A percentile compares a stretch with the other conserved stretches of the same genome.
These are phyloP conservation scores for Diachasmimorpha longicaudata DNA, from an alignment of 1,140 invertebrate species.

Conservation along the genomic window DNA sequence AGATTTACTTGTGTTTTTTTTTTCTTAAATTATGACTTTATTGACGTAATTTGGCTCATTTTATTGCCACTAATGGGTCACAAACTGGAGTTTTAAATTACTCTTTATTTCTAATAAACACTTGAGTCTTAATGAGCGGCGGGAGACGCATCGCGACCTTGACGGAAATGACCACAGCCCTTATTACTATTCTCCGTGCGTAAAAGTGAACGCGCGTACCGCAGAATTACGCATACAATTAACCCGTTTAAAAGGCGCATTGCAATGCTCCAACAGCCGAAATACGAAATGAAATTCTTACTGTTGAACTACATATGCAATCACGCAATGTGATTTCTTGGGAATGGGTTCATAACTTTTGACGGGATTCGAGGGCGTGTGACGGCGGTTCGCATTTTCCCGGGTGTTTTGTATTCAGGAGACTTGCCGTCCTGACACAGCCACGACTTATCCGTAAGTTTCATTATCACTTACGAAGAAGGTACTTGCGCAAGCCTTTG, in stretches of 20 bases:
- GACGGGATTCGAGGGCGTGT: too few species aligned
- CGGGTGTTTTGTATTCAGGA: not conserved
- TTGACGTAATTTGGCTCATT: too few species aligned
- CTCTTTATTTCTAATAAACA: too few species aligned
- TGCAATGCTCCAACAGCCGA: constrained; percentile 1
- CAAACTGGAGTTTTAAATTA: too few species aligned
- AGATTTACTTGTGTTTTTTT: too few species aligned
- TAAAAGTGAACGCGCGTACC: not conserved
- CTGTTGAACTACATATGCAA: not conserved
- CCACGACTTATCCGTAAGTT: not conserved
- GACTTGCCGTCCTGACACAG: not conserved
- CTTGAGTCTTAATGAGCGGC: not conserved
- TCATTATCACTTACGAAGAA: constrained; percentile 1
- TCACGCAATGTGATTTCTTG: not conserved
- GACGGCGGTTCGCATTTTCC: too few species aligned
- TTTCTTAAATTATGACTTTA: too few species aligned
- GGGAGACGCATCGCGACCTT: not conserved
- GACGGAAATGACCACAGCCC: constrained; percentile 5
- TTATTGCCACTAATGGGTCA: too few species aligned
- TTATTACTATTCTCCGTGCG: constrained; percentile 36
- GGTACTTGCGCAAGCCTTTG: constrained; percentile 1
- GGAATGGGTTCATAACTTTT: not conserved
- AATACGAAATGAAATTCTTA: not conserved
- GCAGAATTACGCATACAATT: constrained; percentile 38
- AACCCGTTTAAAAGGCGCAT: constrained; percentile 33